Conservation (phyloP, 1,140 invertebrate genomes). For the Latrodectus geometricus region DNA sequence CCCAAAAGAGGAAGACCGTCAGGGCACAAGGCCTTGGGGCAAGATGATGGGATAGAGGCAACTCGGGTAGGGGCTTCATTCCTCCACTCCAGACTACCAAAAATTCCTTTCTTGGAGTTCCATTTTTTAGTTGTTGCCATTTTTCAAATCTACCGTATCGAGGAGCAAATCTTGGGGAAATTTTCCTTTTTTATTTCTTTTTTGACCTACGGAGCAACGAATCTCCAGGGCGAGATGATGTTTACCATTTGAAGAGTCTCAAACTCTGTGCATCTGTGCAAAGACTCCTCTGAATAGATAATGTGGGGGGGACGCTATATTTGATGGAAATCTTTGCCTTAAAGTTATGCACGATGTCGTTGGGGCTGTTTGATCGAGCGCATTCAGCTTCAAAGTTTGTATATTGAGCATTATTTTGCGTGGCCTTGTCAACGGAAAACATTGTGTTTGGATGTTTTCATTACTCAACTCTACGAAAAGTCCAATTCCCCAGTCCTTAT, state of each 20-base stretch:
- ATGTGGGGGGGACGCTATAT: constrained; percentile 26
- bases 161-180: constrained; percentile 40
- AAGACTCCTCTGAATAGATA: constrained; percentile 56
- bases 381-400: constrained; percentile 9
- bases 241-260: constrained; percentile 46
- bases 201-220: constrained; percentile 15
- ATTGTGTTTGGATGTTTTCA: constrained; percentile 38
- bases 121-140: constrained; percentile 54
- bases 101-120: constrained; percentile 48
- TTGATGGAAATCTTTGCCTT: constrained; percentile 25
- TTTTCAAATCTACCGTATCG: constrained; percentile 36
- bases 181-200: constrained; percentile 33
- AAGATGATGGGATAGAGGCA: constrained; percentile 57
- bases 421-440: constrained; percentile 11
- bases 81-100: constrained; percentile 7
- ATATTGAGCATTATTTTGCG: constrained; percentile 37
- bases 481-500: constrained; percentile 31
- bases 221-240: constrained; percentile 42
- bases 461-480: constrained; percentile 9
- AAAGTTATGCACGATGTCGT: constrained; percentile 50
- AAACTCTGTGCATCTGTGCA: constrained; percentile 34
- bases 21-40: constrained; percentile 42
- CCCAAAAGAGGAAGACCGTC: constrained; percentile 45
- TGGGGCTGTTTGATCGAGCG: constrained; percentile 39
- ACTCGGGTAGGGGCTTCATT: not conserved